Conservation (phyloP, 2,113 vertebrate genomes). For the Atherinomorus stipes region DNA sequence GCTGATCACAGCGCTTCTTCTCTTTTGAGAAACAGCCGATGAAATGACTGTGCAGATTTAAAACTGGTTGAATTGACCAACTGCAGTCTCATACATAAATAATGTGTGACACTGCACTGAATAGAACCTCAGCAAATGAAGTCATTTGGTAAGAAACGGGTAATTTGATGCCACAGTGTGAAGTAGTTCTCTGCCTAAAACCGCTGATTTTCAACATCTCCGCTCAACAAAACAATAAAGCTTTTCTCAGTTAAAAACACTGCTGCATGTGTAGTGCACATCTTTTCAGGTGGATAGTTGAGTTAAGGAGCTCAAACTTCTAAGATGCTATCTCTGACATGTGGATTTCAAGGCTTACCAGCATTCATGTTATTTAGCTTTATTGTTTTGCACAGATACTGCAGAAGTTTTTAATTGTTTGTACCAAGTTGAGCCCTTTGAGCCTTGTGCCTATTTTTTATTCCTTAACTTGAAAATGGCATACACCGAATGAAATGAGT, state of each 20-base stretch:
- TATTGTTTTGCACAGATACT: too few species aligned
- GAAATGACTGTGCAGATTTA: slow-evolving; percentile 45
- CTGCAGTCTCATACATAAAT: slow-evolving; percentile 59
- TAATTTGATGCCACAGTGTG: slow-evolving; percentile 59
- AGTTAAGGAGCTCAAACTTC: background rate
- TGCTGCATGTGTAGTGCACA: slow-evolving; percentile 18
- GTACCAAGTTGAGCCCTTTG: too few species aligned
- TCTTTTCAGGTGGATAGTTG: background rate
- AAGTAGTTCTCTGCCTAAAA: slow-evolving; percentile 41
- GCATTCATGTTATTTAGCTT: too few species aligned
- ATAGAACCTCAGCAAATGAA: slow-evolving; percentile 58
- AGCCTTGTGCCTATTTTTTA: too few species aligned
- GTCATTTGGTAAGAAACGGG: slow-evolving; percentile 63
- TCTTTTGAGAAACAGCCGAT: slow-evolving; percentile 17
- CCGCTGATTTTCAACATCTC: slow-evolving; percentile 40
- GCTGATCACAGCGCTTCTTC: slow-evolving; percentile 40
- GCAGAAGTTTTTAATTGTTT: too few species aligned
- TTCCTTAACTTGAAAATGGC: too few species aligned
- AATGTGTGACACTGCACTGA: slow-evolving; percentile 45
- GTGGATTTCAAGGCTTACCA: background rate
- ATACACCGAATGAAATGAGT: too few species aligned
- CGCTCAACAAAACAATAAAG: slow-evolving; percentile 39
- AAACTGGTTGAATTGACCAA: slow-evolving; percentile 59
- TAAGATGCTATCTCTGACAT: slow-evolving; percentile 1
- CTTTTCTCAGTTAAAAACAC: slow-evolving; percentile 23